A percentile compares a stretch with the other conserved stretches of the same genome.
These are phyloP conservation scores for Micromussa lordhowensis DNA, from an alignment of 92 coral and sea anemone genomes.

Conservation along the genomic window DNA sequence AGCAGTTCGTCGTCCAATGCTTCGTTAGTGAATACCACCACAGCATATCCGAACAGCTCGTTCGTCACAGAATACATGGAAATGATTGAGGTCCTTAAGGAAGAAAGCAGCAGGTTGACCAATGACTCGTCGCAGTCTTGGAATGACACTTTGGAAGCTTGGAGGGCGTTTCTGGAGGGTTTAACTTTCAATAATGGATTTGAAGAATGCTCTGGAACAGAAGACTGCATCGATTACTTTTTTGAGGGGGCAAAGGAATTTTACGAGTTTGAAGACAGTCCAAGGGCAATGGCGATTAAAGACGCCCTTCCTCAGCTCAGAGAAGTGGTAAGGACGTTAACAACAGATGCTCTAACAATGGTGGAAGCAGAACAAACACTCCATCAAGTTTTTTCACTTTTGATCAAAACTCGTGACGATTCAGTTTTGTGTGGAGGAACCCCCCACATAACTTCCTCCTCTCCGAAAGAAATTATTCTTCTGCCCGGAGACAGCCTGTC, in stretches of 20 bases:
- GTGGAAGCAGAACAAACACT: slow-evolving; percentile 26
- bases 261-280: slow-evolving; percentile 60
- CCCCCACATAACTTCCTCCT: slow-evolving; percentile 43
- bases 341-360: slow-evolving; percentile 34
- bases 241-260: slow-evolving; percentile 56
- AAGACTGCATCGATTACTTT: slow-evolving; percentile 60
- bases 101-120: background rate
- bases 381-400: slow-evolving; percentile 16
- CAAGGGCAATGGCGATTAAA: slow-evolving; percentile 52
- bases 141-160: slow-evolving; percentile 61
- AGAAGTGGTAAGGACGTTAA: slow-evolving; percentile 26
- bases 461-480: slow-evolving; percentile 25
- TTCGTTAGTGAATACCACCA: background rate
- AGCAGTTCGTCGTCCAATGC: slow-evolving; percentile 5
- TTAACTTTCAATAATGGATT: slow-evolving; percentile 52
- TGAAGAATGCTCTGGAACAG: slow-evolving; percentile 65
- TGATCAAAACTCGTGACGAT: slow-evolving; percentile 53
- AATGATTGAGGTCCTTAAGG: slow-evolving; percentile 12
- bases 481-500: slow-evolving; percentile 36
- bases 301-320: slow-evolving; percentile 34
- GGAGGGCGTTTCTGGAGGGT: slow-evolving; percentile 70
- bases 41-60: slow-evolving; percentile 20
- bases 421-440: slow-evolving; percentile 64
- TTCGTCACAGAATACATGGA: slow-evolving; percentile 19
- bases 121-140: slow-evolving; percentile 49